Evolutionary conservation across 2,797 vertebrate species (phyloP).

Genomic region (Silurus aristotelis): DNA sequence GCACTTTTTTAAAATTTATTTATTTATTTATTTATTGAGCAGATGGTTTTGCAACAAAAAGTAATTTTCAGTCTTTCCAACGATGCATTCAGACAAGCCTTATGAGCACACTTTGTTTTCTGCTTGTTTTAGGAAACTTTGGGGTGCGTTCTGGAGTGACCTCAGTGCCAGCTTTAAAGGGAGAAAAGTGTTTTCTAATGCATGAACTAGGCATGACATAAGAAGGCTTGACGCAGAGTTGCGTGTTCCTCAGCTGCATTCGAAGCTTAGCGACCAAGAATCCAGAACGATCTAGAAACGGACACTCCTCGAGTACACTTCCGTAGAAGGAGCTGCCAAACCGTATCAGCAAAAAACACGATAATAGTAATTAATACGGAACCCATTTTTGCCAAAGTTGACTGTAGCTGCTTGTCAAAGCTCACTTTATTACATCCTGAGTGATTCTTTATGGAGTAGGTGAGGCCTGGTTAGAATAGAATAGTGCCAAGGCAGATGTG

Average conservation of each 20-base stretch:
- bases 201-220: not conserved
- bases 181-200: constrained; percentile 7
- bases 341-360: not conserved
- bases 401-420: constrained; percentile 6
- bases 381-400: not conserved
- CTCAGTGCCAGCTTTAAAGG: not conserved
- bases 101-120: not conserved
- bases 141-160: not conserved
- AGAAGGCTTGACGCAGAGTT: not conserved
- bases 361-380: constrained; percentile 2
- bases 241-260: not conserved
- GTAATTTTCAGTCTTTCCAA: constrained; percentile 15
- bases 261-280: not conserved
- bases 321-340: not conserved
- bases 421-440: not conserved
- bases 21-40: not conserved
- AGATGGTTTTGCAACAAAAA: constrained; percentile 11
- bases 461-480: constrained; percentile 20
- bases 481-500: constrained; percentile 37
- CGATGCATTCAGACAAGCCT: constrained; percentile 13
- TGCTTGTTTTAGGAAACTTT: constrained; percentile 23
- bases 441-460: constrained; percentile 3
- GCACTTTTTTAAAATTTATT: not conserved
- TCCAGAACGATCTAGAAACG: not conserved
- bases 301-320: not conserved